Evolutionary conservation across 2,797 vertebrate species (phyloP), one percentile per base, ranked within the genome.

Genomic region (Carapus acus): DNA sequence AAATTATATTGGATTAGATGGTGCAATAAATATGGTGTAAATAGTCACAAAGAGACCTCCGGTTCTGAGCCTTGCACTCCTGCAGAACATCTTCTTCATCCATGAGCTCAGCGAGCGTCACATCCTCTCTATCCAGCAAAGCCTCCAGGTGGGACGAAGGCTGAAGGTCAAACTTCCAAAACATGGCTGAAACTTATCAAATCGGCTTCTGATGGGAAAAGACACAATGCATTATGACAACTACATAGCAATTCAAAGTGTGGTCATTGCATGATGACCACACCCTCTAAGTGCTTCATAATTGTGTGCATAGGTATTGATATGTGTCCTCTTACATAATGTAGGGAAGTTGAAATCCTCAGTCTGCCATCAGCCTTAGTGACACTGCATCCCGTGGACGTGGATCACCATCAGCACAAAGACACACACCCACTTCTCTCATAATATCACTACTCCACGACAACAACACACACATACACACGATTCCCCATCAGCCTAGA

Each of bases 161-260:
- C 79, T 94, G 94, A 76, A 98, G 65, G 72, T 98, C 96, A 71
- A 98, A 97, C 90, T 97, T 98, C 95, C 96, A 98, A 88, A 98
- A 98, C 96, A 98, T 98, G 86, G 80, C 74, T 80, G 80, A 65
- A 3, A 52, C 49, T 48, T 56, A 52, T 36, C n/a, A 69, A 59
- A 73, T 76, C 2, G 23, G 65, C 65, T 73, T 39, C 65, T 17
- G 14, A 51, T 19, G n/a, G 3, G 14, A n/a, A 6, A 27, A 27
- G 9, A 2, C 20, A 54, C 14, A 20, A 6, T 22, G 24, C 24
- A 27, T 27, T 5, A 9, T 27, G 24, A 27, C 9, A 5, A 27
- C 24, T 9, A 9, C 9, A 9, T 27, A 5, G 24, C n/a, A n/a
- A n/a, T n/a, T n/a, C n/a, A n/a, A n/a, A 9, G 24, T 27, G 24